phyloP scores from a whole-genome alignment of 2,797 vertebrate genomes.

The Tarsius wallacei region DNA sequence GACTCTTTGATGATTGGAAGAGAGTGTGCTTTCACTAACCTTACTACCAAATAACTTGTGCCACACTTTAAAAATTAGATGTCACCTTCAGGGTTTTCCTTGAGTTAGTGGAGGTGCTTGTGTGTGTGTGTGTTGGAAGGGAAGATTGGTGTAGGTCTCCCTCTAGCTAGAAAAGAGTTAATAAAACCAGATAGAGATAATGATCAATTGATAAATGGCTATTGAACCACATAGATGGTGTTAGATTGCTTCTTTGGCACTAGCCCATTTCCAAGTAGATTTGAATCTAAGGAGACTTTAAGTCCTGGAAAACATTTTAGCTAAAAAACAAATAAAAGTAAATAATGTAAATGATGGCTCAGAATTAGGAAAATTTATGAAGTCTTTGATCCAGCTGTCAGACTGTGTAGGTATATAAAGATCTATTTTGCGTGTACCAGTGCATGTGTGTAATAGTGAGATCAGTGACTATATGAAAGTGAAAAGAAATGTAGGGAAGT shows the following conservation, averaged over 20 bases:
- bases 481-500: constrained; percentile 74
- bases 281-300: constrained; percentile 85
- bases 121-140: constrained; percentile 25
- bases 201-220: constrained; percentile 92
- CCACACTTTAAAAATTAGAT: constrained; percentile 75
- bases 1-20: constrained; percentile 57
- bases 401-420: constrained; percentile 53
- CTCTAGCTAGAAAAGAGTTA: constrained; percentile 90
- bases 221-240: constrained; percentile 90
- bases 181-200: constrained; percentile 90
- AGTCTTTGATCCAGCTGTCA: constrained; percentile 77
- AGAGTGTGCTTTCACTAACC: constrained; percentile 69
- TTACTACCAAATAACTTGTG: constrained; percentile 68
- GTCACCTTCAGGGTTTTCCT: constrained; percentile 75
- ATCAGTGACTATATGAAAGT: constrained; percentile 60
- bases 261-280: constrained; percentile 88
- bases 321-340: constrained; percentile 84
- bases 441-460: constrained; percentile 73
- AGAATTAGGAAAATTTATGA: constrained; percentile 74
- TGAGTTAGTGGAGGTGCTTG: constrained; percentile 61
- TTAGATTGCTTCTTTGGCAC: constrained; percentile 90
- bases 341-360: constrained; percentile 83
- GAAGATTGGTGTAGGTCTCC: constrained; percentile 75
- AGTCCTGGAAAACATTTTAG: constrained; percentile 86
- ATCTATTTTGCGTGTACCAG: constrained; percentile 68